Percentiles rank a stretch among this genome's conserved stretches.
Evolutionary conservation across 2,113 vertebrate species (phyloP).

Genomic region (Chaetorhynchus papuensis): DNA sequence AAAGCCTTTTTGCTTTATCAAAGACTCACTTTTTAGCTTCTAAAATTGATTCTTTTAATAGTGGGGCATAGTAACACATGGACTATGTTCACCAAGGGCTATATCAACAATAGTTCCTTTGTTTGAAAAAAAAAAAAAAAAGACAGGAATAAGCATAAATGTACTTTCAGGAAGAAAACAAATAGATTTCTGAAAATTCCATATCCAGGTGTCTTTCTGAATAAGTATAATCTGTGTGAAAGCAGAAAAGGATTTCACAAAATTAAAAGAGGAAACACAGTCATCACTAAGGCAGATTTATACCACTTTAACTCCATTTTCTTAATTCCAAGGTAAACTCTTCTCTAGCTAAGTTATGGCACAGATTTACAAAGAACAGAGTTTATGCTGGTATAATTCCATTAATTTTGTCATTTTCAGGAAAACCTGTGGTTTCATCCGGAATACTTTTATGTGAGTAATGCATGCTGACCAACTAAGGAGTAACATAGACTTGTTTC

Average conservation of each 20-base stretch:
- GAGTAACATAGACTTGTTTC: slow-evolving; percentile 29
- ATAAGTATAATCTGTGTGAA: neutral
- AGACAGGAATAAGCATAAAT: neutral
- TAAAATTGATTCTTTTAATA: neutral
- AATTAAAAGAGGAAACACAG: slow-evolving; percentile 11
- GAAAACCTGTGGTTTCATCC: slow-evolving; percentile 49
- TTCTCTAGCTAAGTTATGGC: slow-evolving; percentile 1
- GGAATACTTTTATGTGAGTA: slow-evolving; percentile 31
- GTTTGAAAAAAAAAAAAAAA: neutral
- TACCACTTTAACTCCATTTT: neutral
- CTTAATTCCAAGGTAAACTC: slow-evolving; percentile 44
- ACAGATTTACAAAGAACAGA: neutral
- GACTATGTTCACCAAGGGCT: neutral
- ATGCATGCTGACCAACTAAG: slow-evolving; percentile 8
- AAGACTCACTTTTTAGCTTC: neutral
- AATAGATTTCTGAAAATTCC: neutral
- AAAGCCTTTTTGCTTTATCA: neutral
- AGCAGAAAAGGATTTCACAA: neutral
- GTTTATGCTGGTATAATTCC: slow-evolving; percentile 41
- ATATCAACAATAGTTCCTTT: neutral
- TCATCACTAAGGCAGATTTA: slow-evolving; percentile 33
- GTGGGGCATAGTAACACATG: neutral
- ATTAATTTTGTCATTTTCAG: slow-evolving; percentile 51
- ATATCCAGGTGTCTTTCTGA: neutral
- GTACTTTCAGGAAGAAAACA: neutral